Evolutionary conservation across 1,140 invertebrate genomes (phyloP).

Genomic region (Drosophila melanica): DNA sequence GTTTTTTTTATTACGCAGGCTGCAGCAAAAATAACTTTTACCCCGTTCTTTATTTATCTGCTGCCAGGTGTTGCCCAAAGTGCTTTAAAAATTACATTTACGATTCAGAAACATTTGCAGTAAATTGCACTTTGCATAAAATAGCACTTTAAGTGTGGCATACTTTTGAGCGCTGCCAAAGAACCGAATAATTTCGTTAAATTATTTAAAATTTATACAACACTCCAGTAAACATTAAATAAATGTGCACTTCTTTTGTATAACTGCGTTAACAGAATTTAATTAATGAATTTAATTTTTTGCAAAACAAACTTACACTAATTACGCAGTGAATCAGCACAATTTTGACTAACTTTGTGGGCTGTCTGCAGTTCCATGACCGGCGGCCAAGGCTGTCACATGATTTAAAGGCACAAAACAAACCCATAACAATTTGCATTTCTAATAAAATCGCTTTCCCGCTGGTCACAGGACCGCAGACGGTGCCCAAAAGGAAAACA

Average conservation of each 20-base stretch:
- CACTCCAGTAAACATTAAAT: too few relatives aligned
- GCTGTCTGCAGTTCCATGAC: neutral
- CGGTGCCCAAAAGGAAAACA: constrained; percentile 40
- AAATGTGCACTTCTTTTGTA: too few relatives aligned
- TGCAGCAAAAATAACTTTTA: constrained; percentile 36
- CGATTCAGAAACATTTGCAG: constrained; percentile 3
- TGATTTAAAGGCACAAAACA: constrained; percentile 45
- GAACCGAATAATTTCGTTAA: too few relatives aligned
- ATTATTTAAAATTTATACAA: too few relatives aligned
- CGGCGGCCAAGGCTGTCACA: constrained; percentile 10
- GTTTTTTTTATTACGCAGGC: constrained; percentile 41
- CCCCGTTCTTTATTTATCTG: neutral
- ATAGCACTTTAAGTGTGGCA: neutral
- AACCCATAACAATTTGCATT: constrained; percentile 71
- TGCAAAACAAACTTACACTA: constrained; percentile 6
- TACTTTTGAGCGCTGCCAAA: too few relatives aligned
- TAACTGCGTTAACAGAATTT: neutral
- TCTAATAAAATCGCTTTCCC: constrained; percentile 36
- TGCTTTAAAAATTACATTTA: constrained; percentile 2
- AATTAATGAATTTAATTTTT: neutral
- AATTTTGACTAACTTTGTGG: neutral
- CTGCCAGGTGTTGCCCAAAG: constrained; percentile 12
- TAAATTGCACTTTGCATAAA: constrained; percentile 2
- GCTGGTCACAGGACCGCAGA: neutral
- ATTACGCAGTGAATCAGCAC: constrained; percentile 20